Base-by-base conservation (phyloP, 2,113 vertebrate species). In the Lanius collurio region DNA sequence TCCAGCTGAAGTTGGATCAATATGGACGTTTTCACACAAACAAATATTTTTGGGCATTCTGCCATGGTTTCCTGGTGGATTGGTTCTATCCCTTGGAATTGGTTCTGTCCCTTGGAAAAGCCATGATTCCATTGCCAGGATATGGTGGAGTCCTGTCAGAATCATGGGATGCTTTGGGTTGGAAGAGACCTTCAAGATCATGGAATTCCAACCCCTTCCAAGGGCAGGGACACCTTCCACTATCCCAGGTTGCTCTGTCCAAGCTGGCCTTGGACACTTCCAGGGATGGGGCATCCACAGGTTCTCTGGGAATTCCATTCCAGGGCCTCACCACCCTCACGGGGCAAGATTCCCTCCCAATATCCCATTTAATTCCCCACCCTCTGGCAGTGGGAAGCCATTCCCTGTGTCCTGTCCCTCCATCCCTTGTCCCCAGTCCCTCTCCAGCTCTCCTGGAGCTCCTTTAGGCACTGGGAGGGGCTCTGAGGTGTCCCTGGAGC, bases 241-340 rank as follows among this genome's bases (percentile, higher is more conserved):
- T 8, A 7, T 8, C 7, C 41, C 57, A 56, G 13, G 16, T 0
- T 79, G 11, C 7, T 63, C 26, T 0, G 0, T 12, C n/a, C 49
- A 64, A 0, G 9, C 11, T 27, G 63, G 46, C 2, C 7, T 23
- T 31, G 63, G 10, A 33, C 37, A 60, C 27, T 52, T 44, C 5
- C 27, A 86, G 14, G 37, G 46, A 52, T 37, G 17, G 5, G 4
- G 3, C 53, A 76, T 27, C 21, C 22, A 37, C 46, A 44, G 37
- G 1, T 77, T 0, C 18, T 77, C 33, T 52, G 46, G 17, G 5
- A 52, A 60, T 33, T 37, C 15, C 5, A 37, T 68, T 0, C 37
- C 18, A 42, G 27, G 0, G 0, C 14, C 8, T 70, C 4, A 0
- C 4, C 39, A 62, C 8, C 4, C 7, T 47, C 47, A 0, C 5